Evolutionary conservation across 37 sponge, comb jelly and placozoan genomes (phyloP), one percentile per base, ranked within the genome.

Genomic region (Mnemiopsis leidyi): DNA sequence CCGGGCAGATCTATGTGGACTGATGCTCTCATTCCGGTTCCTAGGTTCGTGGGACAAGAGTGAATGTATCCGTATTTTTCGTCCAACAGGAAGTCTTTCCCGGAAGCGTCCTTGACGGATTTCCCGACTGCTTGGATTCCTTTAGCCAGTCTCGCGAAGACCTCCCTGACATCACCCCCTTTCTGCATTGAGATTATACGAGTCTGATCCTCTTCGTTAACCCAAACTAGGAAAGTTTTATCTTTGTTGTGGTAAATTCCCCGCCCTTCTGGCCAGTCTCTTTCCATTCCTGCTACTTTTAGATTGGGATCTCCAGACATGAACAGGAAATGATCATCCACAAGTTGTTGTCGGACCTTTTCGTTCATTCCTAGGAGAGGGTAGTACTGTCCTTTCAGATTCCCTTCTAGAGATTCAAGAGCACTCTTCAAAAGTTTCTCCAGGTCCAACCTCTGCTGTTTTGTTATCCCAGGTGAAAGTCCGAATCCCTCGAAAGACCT

Each of bases 321-420:
- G 79, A 95, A 95, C 7, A 95, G 94, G 94, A 94, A 95, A 36
- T 95, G 95, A 40, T 95, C 95, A 68, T 95, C 94, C 0, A 95
- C 92, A 20, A 95, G 82, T 69, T 95, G 93, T 32, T 95, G 92
- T 39, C 76, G 48, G 38, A 73, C 92, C 3, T 9, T 32, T 29
- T 93, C 93, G 20, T 73, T 48, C 95, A 94, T 94, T 21, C 83
- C 85, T 32, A 34, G 39, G 0, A 94, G 95, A 61, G 95, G 95
- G 35, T 94, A 94, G 93, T 94, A 94, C 2, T 93, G 30, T 23
- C 95, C 95, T 33, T 76, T 61, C 48, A 94, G 83, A 33, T 83
- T 92, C 0, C 93, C 95, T 0, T 23, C 69, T 30, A 94, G 35
- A 0, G 38, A 69, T 21, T 29, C 68, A 16, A 94, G 69, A 0